Conservation (phyloP, 2,797 vertebrate genomes). For the Micrastur ruficollis region DNA sequence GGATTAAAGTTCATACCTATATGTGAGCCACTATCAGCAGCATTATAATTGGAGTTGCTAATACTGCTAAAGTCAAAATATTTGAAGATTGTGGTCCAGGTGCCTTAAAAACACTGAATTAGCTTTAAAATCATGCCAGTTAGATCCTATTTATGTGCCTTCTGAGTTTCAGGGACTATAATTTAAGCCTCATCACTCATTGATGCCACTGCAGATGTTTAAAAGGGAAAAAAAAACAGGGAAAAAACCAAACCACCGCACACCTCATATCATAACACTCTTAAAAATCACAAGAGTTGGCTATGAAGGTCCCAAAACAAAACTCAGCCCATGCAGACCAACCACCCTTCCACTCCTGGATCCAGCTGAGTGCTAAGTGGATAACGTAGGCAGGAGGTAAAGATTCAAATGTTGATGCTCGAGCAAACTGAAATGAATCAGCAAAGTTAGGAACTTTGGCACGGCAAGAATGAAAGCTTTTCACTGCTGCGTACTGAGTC, state of each 20-base stretch:
- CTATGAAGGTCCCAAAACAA: neutral
- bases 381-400: neutral
- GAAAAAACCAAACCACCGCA: fast-evolving
- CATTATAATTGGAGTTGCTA: neutral
- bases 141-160: neutral
- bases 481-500: neutral
- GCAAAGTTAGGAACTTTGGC: neutral
- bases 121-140: neutral
- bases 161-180: neutral
- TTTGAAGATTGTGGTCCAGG: neutral
- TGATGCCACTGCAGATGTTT: neutral
- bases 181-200: neutral
- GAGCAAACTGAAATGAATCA: neutral
- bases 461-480: neutral
- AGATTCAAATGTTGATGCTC: neutral
- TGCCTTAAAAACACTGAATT: neutral
- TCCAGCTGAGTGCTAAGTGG: neutral
- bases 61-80: neutral
- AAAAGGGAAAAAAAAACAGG: neutral
- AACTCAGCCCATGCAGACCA: neutral
- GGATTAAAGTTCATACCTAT: neutral
- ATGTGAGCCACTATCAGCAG: neutral
- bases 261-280: neutral
- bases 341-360: neutral
- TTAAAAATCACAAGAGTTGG: neutral